Evolutionary conservation across 2,888 invertebrate genomes (phyloP).

Genomic region (Conchocele bisecta): DNA sequence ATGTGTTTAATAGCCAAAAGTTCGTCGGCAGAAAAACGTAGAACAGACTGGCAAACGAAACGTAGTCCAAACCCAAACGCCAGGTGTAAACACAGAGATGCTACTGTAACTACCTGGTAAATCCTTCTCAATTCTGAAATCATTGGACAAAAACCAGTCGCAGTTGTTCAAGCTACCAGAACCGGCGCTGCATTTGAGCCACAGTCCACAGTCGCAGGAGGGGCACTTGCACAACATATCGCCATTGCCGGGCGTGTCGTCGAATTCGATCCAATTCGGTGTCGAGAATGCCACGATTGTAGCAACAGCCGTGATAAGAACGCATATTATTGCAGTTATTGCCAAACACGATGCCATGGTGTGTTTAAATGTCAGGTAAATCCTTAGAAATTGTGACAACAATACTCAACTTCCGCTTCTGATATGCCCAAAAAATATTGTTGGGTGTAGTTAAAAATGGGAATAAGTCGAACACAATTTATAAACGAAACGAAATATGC

Average conservation of each 20-base stretch:
- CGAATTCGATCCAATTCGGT: conserved; percentile 75
- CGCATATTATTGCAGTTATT: conserved; percentile 75
- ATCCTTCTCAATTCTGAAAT: conserved; percentile 68
- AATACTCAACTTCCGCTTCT: too few species aligned
- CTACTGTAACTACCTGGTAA: too few species aligned
- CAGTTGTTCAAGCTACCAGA: conserved; percentile 72
- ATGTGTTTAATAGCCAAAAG: too few species aligned
- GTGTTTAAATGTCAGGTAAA: neutral
- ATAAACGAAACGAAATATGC: too few species aligned
- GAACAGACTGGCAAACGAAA: too few species aligned
- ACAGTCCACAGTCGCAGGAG: conserved; percentile 74
- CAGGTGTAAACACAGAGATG: too few species aligned
- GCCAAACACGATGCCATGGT: conserved; percentile 73
- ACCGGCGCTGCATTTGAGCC: conserved; percentile 68
- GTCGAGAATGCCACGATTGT: conserved; percentile 77
- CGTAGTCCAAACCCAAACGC: too few species aligned
- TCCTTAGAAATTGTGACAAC: too few species aligned
- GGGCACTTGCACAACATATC: conserved; percentile 54
- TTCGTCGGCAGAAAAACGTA: too few species aligned
- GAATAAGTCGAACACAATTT: too few species aligned
- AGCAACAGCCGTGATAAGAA: conserved; percentile 76
- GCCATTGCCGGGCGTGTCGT: conserved; percentile 40
- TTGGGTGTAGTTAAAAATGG: too few species aligned
- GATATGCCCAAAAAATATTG: too few species aligned
- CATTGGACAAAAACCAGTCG: conserved; percentile 72